Evolutionary conservation across 1,140 invertebrate species (phyloP).

Genomic region (Battus philenor): DNA sequence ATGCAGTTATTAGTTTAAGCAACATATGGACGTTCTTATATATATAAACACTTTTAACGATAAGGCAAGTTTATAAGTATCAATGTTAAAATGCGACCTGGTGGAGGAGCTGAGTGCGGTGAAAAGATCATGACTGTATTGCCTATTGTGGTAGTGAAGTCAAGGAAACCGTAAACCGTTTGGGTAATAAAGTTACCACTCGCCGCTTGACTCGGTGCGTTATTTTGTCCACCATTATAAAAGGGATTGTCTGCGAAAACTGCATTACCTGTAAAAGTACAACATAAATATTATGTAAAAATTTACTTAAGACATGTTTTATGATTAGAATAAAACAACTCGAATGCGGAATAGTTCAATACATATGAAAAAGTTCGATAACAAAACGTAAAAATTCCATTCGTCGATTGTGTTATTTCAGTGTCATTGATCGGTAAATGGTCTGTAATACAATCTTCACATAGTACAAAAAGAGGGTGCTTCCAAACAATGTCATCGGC

Average conservation of each 20-base stretch:
- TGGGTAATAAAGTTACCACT: slow-evolving; percentile 78
- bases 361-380: too few species aligned
- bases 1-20: background rate
- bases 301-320: too few species aligned
- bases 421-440: slow-evolving; percentile 60
- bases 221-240: slow-evolving; percentile 32
- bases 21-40: background rate
- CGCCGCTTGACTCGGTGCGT: slow-evolving; percentile 24
- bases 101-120: slow-evolving; percentile 82
- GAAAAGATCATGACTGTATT: slow-evolving; percentile 94
- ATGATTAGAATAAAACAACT: too few species aligned
- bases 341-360: too few species aligned
- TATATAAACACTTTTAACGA: background rate
- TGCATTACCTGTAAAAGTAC: slow-evolving; percentile 36
- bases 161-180: slow-evolving; percentile 92
- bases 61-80: background rate
- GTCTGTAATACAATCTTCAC: slow-evolving; percentile 49
- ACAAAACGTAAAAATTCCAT: too few species aligned
- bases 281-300: background rate
- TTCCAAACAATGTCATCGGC: slow-evolving; percentile 40
- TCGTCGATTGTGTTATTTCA: slow-evolving; percentile 49
- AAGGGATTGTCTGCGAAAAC: slow-evolving; percentile 32
- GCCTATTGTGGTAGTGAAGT: slow-evolving; percentile 92
- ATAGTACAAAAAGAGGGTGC: slow-evolving; percentile 41
- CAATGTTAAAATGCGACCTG: slow-evolving; percentile 45